Base-by-base conservation (phyloP, 2,113 vertebrate genomes). In the Lasiurus borealis region DNA sequence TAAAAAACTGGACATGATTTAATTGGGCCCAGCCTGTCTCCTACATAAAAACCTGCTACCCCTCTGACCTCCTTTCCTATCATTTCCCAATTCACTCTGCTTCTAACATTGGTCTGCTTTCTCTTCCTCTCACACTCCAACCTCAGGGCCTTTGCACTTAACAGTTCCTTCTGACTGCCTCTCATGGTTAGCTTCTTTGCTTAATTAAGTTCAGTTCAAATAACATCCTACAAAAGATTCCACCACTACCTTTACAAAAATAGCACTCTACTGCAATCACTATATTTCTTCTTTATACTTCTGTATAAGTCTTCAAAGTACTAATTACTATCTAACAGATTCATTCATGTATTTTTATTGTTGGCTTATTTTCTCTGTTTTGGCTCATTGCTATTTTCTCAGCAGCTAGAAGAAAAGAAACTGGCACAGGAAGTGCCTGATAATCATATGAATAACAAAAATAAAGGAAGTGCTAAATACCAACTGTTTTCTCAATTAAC, bases 401-500 rank as follows among this genome's bases (percentile, higher is more conserved):
- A 59, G 72, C 16, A 92, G 31, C 27, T 25, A 84, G 52, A 85
- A 90, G 11, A 89, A 85, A 9, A 87, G 13, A 85, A 82, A 93
- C n/a, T 91, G 57, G 85, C 8, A 80, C 5, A 85, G 57, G 29
- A 94, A 50, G 44, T n/a, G 25, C 52, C 54, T 89, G 68, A 82
- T 90, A 93, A 96, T 19, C 48, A 57, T 50, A 40, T 83, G 16
- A 96, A 66, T 27, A 83, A 88, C 5, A 89, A 85, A 83, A 95
- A 46, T 80, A 78, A 95, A 82, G 36, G 7, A 90, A 82, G 2
- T 85, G 23, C 15, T 59, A 84, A 95, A 94, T 40, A 82, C n/a
- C 36, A 11, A 57, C 10, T 96, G 21, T 69, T 93, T 96, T 88
- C 69, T 92, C 62, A 92, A 69, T 95, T 84, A 90, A 59, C 48